Percentiles rank a stretch among this genome's conserved stretches.
Conservation (phyloP, 1,140 invertebrate species). For the Agrilus planipennis region DNA sequence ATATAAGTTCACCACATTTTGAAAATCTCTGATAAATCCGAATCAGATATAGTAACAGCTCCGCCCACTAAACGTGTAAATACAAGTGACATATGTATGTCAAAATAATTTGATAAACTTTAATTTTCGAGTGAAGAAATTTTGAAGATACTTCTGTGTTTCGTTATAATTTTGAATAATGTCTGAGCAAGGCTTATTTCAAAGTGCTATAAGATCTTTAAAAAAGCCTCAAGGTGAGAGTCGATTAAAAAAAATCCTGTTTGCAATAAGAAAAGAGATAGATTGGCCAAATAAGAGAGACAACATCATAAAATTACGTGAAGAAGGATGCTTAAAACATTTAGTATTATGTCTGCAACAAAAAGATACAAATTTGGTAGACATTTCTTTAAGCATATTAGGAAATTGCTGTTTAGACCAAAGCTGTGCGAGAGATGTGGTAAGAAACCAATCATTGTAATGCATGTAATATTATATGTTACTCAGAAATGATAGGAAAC, state of each 20-base stretch:
- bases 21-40: too few relatives aligned
- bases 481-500: neutral
- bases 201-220: conserved; percentile 12
- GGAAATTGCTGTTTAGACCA: conserved; percentile 45
- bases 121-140: too few relatives aligned
- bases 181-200: conserved; percentile 8
- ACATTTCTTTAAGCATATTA: conserved; percentile 43
- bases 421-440: conserved; percentile 23
- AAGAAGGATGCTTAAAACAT: conserved; percentile 19
- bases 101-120: too few relatives aligned
- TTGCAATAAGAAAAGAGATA: conserved; percentile 23
- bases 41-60: too few relatives aligned
- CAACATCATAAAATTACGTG: conserved; percentile 18
- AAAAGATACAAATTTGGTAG: conserved; percentile 34
- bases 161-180: too few relatives aligned
- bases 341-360: conserved; percentile 17
- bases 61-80: too few relatives aligned
- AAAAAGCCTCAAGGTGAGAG: conserved; percentile 10
- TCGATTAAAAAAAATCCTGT: conserved; percentile 20
- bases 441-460: conserved; percentile 19
- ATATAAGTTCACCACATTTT: too few relatives aligned
- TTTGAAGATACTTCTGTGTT: too few relatives aligned
- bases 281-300: conserved; percentile 21
- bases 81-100: too few relatives aligned
- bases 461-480: too few relatives aligned